Evolutionary conservation across 2,797 vertebrate species (phyloP).

Genomic region (Xenops minutus): DNA sequence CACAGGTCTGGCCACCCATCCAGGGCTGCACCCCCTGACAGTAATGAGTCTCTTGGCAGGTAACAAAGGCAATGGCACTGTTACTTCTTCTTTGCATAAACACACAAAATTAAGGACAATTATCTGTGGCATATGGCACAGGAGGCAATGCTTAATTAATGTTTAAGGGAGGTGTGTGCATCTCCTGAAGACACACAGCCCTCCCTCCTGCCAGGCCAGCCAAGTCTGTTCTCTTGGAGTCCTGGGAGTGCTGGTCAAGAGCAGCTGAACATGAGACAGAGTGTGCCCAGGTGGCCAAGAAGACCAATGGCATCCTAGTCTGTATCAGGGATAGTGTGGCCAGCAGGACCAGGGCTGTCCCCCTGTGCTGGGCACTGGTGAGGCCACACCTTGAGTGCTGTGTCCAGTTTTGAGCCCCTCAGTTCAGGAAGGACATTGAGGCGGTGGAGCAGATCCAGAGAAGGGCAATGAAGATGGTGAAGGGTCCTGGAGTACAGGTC

Average conservation of each 20-base stretch:
- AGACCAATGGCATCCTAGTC: not conserved
- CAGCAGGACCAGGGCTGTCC: not conserved
- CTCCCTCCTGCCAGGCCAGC: not conserved
- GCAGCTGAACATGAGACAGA: not conserved
- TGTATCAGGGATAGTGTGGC: not conserved
- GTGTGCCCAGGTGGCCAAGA: not conserved
- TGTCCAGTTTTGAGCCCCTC: not conserved
- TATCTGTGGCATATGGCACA: not conserved
- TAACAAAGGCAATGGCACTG: not conserved
- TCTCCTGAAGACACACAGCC: not conserved
- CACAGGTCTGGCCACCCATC: accelerated
- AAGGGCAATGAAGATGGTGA: not conserved
- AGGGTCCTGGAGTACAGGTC: not conserved
- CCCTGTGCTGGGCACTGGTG: not conserved
- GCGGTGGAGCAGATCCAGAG: not conserved
- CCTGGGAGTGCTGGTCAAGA: not conserved
- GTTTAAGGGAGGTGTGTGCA: not conserved
- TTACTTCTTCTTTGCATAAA: not conserved
- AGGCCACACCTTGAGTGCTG: not conserved
- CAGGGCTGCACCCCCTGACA: not conserved
- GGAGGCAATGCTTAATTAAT: not conserved
- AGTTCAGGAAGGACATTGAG: not conserved
- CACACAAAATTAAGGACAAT: not conserved
- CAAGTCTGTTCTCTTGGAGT: not conserved
- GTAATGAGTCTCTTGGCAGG: not conserved